Conservation (phyloP, 1,140 invertebrate genomes). For the Alviniconcha marisindica region DNA sequence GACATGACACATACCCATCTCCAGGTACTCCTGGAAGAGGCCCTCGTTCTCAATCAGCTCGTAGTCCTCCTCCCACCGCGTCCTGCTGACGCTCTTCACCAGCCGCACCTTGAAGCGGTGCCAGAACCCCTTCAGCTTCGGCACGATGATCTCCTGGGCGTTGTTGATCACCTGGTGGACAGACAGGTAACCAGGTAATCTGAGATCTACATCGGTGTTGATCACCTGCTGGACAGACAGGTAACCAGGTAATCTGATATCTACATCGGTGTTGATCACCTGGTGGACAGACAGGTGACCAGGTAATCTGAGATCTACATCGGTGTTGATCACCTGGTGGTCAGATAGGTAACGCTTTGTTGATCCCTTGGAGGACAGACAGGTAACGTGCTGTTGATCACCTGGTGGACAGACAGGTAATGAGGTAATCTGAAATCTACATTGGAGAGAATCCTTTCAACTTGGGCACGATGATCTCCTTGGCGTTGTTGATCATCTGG, state of each 20-base stretch:
- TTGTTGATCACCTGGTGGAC: conserved; percentile 82
- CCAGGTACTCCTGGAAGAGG: conserved; percentile 97
- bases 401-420: too few species aligned
- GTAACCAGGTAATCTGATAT: too few species aligned
- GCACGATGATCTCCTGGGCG: conserved; percentile 83
- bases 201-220: too few species aligned
- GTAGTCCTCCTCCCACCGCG: conserved; percentile 94
- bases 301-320: too few species aligned
- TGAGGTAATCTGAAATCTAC: too few species aligned
- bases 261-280: too few species aligned
- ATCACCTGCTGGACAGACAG: conserved; percentile 77
- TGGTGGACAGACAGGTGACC: too few species aligned
- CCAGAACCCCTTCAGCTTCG: conserved; percentile 81
- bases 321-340: too few species aligned
- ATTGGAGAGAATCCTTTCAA: conserved; percentile 80
- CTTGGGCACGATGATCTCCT: conserved; percentile 83
- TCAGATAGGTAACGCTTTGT: too few species aligned
- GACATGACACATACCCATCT: conserved; percentile 93
- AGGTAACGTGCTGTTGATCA: conserved; percentile 88
- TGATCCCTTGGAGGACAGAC: too few species aligned
- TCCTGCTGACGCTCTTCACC: conserved; percentile 63
- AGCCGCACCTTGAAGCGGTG: conserved; percentile 77
- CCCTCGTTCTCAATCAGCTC: conserved; percentile 93
- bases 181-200: too few species aligned
- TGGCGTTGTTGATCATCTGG: conserved; percentile 84